Conservation (phyloP, 2,888 invertebrate genomes). For the Nudaria mundana region DNA sequence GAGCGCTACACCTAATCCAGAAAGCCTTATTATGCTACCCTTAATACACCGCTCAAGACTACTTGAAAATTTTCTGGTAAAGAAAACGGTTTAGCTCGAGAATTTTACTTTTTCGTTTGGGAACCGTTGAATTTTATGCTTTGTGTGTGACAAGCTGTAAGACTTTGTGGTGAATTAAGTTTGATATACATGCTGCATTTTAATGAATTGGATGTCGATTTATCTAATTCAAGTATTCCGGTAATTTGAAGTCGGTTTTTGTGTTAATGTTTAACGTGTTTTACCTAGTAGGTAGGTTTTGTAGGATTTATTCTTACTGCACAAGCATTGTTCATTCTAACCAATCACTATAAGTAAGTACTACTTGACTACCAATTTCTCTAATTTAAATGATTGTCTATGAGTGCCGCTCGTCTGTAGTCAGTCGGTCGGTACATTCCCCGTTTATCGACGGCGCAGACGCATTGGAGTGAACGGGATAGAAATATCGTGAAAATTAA, state of each 20-base stretch:
- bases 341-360: slow-evolving; percentile 54
- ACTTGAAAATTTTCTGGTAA: slow-evolving; percentile 77
- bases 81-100: slow-evolving; percentile 64
- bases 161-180: slow-evolving; percentile 12
- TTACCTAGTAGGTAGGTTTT: too few species aligned
- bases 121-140: slow-evolving; percentile 42
- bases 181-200: slow-evolving; percentile 13
- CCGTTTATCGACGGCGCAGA: slow-evolving; percentile 69
- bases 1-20: slow-evolving; percentile 79
- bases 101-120: slow-evolving; percentile 33
- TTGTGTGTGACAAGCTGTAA: slow-evolving; percentile 15
- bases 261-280: too few species aligned
- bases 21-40: slow-evolving; percentile 81
- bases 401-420: slow-evolving; percentile 75
- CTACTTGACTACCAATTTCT: slow-evolving; percentile 70
- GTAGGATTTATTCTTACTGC: too few species aligned
- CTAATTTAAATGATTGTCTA: slow-evolving; percentile 79
- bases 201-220: slow-evolving; percentile 18
- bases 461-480: slow-evolving; percentile 62
- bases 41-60: slow-evolving; percentile 79
- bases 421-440: slow-evolving; percentile 79
- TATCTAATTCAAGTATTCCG: neutral
- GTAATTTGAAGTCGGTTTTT: too few species aligned
- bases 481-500: slow-evolving; percentile 45
- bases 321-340: slow-evolving; percentile 51